Conservation (phyloP, 2,888 invertebrate species). For the Cartodere bifasciata region DNA sequence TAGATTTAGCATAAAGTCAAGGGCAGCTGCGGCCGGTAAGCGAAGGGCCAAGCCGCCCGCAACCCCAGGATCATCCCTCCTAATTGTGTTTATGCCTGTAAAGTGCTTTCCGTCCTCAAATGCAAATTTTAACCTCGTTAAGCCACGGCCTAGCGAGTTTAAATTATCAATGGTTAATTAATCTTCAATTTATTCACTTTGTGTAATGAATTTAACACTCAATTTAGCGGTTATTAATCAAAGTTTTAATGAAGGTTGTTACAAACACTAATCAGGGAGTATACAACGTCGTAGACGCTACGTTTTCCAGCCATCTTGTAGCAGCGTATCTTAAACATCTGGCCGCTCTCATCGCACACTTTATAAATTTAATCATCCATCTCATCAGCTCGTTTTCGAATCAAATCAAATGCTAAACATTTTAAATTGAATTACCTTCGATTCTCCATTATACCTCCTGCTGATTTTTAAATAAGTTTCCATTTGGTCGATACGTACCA, state of each 20-base stretch:
- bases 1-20: too few relatives aligned
- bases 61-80: slow-evolving; percentile 27
- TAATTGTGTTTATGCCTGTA: slow-evolving; percentile 38
- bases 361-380: slow-evolving; percentile 21
- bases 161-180: slow-evolving; percentile 41
- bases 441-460: slow-evolving; percentile 23
- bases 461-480: slow-evolving; percentile 19
- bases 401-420: slow-evolving; percentile 22
- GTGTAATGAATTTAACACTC: slow-evolving; percentile 34
- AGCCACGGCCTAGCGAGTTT: slow-evolving; percentile 38
- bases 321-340: slow-evolving; percentile 21
- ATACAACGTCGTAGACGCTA: slow-evolving; percentile 12
- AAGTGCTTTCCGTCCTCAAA: slow-evolving; percentile 41
- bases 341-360: slow-evolving; percentile 22
- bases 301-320: slow-evolving; percentile 6
- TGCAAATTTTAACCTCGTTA: slow-evolving; percentile 42
- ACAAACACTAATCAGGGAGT: slow-evolving; percentile 27
- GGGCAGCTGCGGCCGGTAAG: slow-evolving; percentile 9
- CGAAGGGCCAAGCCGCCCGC: slow-evolving; percentile 1
- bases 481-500: too few relatives aligned
- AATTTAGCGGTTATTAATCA: slow-evolving; percentile 46
- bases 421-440: too few relatives aligned
- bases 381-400: slow-evolving; percentile 17
- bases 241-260: slow-evolving; percentile 42
- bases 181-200: slow-evolving; percentile 43